phyloP scores from a whole-genome alignment of 1,140 invertebrate species.

The Drosophila melanogaster region Release_6_plus_ISO1_MT NT_033779.5:20919501-20920000 shows the following conservation, averaged over 20 bases:
- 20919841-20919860: slow-evolving; percentile 93
- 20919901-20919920: slow-evolving; percentile 93
- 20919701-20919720: slow-evolving; percentile 95
- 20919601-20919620: slow-evolving; percentile 90
- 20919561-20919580: slow-evolving; percentile 88
- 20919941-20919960: slow-evolving; percentile 93
- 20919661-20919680: background rate
- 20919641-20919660: too few relatives aligned
- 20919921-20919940: slow-evolving; percentile 91
- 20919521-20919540: slow-evolving; percentile 90
- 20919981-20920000: slow-evolving; percentile 86
- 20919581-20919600: slow-evolving; percentile 88
- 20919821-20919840: slow-evolving; percentile 91
- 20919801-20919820: slow-evolving; percentile 88
- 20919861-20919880: slow-evolving; percentile 93
- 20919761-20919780: slow-evolving; percentile 90
- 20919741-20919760: slow-evolving; percentile 93
- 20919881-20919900: slow-evolving; percentile 95
- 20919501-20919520: slow-evolving; percentile 93
- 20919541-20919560: slow-evolving; percentile 89
- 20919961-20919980: slow-evolving; percentile 88
- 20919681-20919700: slow-evolving; percentile 90
- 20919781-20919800: slow-evolving; percentile 90
- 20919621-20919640: background rate
- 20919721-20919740: slow-evolving; percentile 92